Evolutionary conservation across 1,140 invertebrate genomes (phyloP), one percentile per base, ranked within the genome.

Genomic region (Drosophila funebris): DNA sequence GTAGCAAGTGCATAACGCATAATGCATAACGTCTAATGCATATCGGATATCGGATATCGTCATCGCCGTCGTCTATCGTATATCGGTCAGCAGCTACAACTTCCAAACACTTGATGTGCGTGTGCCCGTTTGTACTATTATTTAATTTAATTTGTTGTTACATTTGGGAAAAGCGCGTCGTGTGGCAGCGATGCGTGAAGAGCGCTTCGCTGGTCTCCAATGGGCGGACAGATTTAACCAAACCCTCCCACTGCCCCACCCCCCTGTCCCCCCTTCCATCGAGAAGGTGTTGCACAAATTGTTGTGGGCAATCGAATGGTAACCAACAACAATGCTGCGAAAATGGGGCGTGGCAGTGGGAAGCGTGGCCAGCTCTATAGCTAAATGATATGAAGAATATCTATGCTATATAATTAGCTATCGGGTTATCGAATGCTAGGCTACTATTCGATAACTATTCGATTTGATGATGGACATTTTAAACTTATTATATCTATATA

Each of bases 61-160:
- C n/a, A n/a, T n/a, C n/a, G n/a, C n/a, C n/a, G 18, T 16, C 9
- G 4, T 4, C 7, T 41, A 18, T 41, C 11, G 13, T 8, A 33
- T 52, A 33, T 48, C 60, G 60, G 44, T 39, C 24, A 62, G 37
- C 13, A 13, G 2, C 29, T 31, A 8, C 14, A 16, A 4, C 18
- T n/a, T 22, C 44, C n/a, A n/a, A n/a, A n/a, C n/a, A n/a, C n/a
- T 48, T 9, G n/a, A n/a, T 53, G 61, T 78, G 76, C 67, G 72
- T 84, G 62, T 48, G 53, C 43, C 61, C 54, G 33, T 58, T 71
- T 62, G 46, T 63, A 20, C 74, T 76, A 87, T 85, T 85, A 85
- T 85, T 87, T 87, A 82, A 85, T 87, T 82, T 85, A 87, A 87
- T 85, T 87, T 82, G 82, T 82, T 85, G 78, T 85, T 87, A 85